Evolutionary conservation across 2,888 invertebrate species (phyloP).

Genomic region (Gari tellinella): DNA sequence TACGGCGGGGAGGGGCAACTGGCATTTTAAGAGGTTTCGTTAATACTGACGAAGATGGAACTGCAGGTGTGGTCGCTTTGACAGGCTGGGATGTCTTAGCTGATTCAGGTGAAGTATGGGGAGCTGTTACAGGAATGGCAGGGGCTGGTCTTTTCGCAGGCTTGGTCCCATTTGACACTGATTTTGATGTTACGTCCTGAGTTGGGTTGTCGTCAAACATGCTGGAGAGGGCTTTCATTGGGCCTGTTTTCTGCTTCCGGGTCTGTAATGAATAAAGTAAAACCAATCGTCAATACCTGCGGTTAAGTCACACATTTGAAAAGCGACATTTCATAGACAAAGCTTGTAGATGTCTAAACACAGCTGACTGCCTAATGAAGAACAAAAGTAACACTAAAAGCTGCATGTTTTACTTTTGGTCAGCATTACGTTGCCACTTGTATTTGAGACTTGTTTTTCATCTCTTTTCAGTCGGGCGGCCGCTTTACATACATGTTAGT

Average conservation of each 20-base stretch:
- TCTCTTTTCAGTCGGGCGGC: no score
- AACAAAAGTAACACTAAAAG: no score
- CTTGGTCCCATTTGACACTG: not conserved
- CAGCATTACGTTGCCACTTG: no score
- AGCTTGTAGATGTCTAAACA: no score
- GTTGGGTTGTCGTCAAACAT: conserved; percentile 52
- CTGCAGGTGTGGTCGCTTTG: not conserved
- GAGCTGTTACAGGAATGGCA: conserved; percentile 30
- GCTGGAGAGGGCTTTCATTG: conserved; percentile 77
- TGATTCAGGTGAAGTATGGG: conserved; percentile 46
- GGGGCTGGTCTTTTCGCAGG: not conserved
- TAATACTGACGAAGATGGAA: conserved; percentile 9
- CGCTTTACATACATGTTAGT: no score
- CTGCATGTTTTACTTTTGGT: no score
- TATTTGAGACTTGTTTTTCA: no score
- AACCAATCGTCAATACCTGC: no score
- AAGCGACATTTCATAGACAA: no score
- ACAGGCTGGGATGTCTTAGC: conserved; percentile 10
- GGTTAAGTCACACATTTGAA: no score
- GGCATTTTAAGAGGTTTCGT: conserved; percentile 33
- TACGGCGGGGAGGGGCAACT: conserved; percentile 36
- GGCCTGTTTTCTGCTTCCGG: conserved; percentile 72
- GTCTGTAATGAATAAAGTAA: conserved; percentile 51
- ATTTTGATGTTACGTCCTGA: not conserved
- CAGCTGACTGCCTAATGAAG: no score